Percentiles rank a stretch among this genome's conserved stretches.
phyloP scores from a whole-genome alignment of 2,888 invertebrate species.

The Pseudococcus viburni region DNA sequence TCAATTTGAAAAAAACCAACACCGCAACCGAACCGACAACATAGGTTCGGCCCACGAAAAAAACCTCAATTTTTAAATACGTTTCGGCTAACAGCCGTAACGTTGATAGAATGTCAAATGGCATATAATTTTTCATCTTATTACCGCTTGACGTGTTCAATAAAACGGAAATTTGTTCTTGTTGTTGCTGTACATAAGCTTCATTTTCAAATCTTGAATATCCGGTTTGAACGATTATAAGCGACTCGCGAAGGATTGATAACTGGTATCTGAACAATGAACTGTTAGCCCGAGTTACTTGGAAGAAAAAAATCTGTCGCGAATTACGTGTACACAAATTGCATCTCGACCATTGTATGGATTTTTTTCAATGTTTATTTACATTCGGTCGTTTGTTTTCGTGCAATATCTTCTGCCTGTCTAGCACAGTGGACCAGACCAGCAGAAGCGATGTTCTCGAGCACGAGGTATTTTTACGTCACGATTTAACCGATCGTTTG shows the following conservation, averaged over 20 bases:
- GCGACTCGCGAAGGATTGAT: constrained; percentile 34
- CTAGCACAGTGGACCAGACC: no score
- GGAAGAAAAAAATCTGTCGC: constrained; percentile 46
- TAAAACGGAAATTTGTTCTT: constrained; percentile 66
- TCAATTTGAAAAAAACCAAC: constrained; percentile 57
- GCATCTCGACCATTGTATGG: constrained; percentile 43
- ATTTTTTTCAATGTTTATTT: constrained; percentile 11
- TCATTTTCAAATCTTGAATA: constrained; percentile 65
- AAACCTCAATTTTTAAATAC: constrained; percentile 63
- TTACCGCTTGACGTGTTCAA: constrained; percentile 63
- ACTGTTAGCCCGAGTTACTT: background rate
- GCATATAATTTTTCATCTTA: constrained; percentile 66
- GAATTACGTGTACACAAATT: constrained; percentile 58
- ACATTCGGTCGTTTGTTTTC: constrained; percentile 12
- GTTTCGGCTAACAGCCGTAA: constrained; percentile 64
- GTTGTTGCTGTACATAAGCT: constrained; percentile 57
- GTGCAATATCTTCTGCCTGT: background rate
- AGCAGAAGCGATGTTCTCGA: no score
- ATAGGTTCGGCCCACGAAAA: constrained; percentile 3
- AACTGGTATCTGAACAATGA: constrained; percentile 64
- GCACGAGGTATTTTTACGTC: background rate
- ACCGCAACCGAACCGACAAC: background rate
- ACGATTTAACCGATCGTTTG: background rate
- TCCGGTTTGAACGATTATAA: constrained; percentile 59
- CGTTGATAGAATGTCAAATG: constrained; percentile 67